Evolutionary conservation across 2,888 invertebrate genomes (phyloP), one percentile per base, ranked within the genome.

Genomic region (Abrostola triplasia): DNA sequence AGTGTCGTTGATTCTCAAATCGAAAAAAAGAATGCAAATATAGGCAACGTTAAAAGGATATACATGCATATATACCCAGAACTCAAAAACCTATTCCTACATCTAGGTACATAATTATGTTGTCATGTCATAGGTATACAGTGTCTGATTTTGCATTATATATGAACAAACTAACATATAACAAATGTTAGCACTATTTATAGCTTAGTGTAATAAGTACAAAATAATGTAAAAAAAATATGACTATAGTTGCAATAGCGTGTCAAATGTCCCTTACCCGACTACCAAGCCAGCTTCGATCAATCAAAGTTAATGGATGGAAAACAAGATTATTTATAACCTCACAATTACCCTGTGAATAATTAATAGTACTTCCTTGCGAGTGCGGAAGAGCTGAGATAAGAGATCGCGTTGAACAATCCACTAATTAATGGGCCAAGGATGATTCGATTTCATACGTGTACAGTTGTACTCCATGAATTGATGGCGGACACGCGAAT

Each of bases 311-410:
- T 54, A 13, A 55, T 44, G 35, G 36, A 8, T 54, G 9, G 48
- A 40, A 62, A 55, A 8, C 13, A 52, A 56, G 47, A 64, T 12
- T 44, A 12, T 49, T 6, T 2, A 49, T 5, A 49, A 49, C 36
- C 54, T 68, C 42, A 64, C 42, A 71, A 60, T 69, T 57, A 53
- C 35, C 38, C 12, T 36, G 36, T 47, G 49, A 72, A 38, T 61
- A 70, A 59, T 47, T 50, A 44, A 56, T 50, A 65, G 50, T 59
- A 61, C 62, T 69, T 73, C 73, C 70, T 70, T 50, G 11, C 59
- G 8, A 48, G 65, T 63, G 56, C 80, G 84, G 85, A 85, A 84
- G 73, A 70, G 36, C 74, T 70, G 47, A 78, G 85, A 83, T 84
- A 84, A 56, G 61, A 24, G 41, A 77, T 76, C 69, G 53, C 37